These are phyloP conservation scores for Bagarius yarrelli DNA, from an alignment of 2,113 vertebrate genomes.

Conservation along the genomic window DNA sequence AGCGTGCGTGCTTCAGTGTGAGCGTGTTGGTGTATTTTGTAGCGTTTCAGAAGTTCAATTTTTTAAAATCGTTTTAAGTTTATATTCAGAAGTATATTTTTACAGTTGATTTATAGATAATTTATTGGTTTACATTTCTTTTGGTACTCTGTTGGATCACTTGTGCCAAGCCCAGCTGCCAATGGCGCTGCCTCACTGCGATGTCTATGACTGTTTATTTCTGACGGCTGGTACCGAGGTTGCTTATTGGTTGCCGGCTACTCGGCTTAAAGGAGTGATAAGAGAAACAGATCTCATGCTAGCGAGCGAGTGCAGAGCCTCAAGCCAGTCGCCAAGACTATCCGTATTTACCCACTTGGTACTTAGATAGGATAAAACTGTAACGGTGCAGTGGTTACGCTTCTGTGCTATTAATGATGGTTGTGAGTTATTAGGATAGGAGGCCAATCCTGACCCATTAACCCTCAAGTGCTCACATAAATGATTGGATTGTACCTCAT, in stretches of 20 bases:
- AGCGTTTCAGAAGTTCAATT: slow-evolving; percentile 47
- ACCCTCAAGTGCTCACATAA: not conserved
- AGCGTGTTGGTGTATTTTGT: slow-evolving; percentile 49
- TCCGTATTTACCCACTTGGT: not conserved
- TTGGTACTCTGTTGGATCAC: slow-evolving; percentile 41
- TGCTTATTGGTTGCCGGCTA: slow-evolving; percentile 18
- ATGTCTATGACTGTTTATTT: slow-evolving; percentile 20
- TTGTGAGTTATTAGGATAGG: not conserved
- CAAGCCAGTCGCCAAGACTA: not conserved
- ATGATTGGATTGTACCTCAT: not conserved
- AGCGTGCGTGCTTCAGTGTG: slow-evolving; percentile 45
- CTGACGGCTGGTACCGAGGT: not conserved
- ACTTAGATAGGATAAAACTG: not conserved
- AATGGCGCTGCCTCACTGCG: slow-evolving; percentile 33
- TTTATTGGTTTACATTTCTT: slow-evolving; percentile 54
- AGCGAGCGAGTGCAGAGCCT: not conserved
- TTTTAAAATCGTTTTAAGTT: slow-evolving; percentile 61
- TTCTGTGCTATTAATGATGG: not conserved
- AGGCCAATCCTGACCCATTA: not conserved
- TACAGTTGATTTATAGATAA: slow-evolving; percentile 62
- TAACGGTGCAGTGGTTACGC: not conserved
- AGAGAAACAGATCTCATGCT: slow-evolving; percentile 17
- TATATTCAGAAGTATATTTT: slow-evolving; percentile 63
- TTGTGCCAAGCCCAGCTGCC: slow-evolving; percentile 47
- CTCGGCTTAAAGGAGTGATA: not conserved